Evolutionary conservation across 2,888 invertebrate genomes (phyloP).

Genomic region (Plemyria rubiginata): DNA sequence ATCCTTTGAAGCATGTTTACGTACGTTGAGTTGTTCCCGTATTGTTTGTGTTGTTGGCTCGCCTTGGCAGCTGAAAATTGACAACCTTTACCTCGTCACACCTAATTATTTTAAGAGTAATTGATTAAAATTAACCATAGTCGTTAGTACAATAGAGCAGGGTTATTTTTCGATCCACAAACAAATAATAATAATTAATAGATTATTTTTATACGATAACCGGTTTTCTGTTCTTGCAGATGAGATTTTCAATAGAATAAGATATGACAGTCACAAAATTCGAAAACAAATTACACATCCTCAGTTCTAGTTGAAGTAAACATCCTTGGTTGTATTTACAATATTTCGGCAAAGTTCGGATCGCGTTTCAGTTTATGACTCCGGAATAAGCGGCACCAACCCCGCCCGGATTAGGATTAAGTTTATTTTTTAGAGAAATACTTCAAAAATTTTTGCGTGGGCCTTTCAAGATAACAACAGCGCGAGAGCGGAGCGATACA

Average conservation of each 20-base stretch:
- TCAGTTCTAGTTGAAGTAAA: constrained; percentile 68
- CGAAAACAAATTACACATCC: constrained; percentile 73
- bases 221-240: constrained; percentile 81
- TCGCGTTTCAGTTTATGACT: constrained; percentile 68
- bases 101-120: constrained; percentile 82
- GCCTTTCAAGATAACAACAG: constrained; percentile 49
- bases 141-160: constrained; percentile 84
- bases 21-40: constrained; percentile 59
- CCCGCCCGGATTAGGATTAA: constrained; percentile 71
- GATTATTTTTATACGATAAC: constrained; percentile 84
- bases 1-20: constrained; percentile 65
- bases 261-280: constrained; percentile 71
- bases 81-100: constrained; percentile 83
- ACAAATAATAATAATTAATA: constrained; percentile 80
- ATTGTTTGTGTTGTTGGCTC: constrained; percentile 61
- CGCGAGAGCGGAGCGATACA: constrained; percentile 62
- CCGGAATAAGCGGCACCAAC: constrained; percentile 53
- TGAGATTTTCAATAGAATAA: constrained; percentile 73
- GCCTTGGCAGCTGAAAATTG: constrained; percentile 70
- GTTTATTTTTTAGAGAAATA: constrained; percentile 81
- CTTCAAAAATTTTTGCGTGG: constrained; percentile 71
- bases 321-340: constrained; percentile 75
- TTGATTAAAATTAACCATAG: constrained; percentile 84
- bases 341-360: constrained; percentile 77
- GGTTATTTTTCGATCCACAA: constrained; percentile 85